Evolutionary conservation across 2,888 invertebrate genomes (phyloP), one percentile per base, ranked within the genome.

Genomic region (Mellilla xanthometata): DNA sequence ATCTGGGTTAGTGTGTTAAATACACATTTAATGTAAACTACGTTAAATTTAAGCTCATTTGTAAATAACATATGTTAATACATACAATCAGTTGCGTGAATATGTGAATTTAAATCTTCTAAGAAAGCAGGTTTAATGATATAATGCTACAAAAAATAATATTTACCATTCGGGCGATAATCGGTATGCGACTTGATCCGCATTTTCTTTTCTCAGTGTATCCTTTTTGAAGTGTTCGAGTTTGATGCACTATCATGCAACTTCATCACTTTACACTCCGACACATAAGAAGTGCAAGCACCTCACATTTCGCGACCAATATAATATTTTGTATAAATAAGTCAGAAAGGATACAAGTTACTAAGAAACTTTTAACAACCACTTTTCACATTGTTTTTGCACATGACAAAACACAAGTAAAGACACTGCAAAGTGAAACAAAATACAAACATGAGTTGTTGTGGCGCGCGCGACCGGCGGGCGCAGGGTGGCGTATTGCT

Each of bases 331-430:
- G 47, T 55, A 58, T 65, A 58, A 40, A 63, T 51, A 64, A 74
- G 74, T 84, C 82, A 83, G 77, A 88, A 88, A 87, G 89, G 87
- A 87, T 85, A 88, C 84, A 83, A 85, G 81, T 74, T 88, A 85
- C 83, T 85, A 57, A 63, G 87, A 86, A 84, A 83, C 76, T 70
- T 63, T 60, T 90, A 90, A 84, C 91, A 91, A 84, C 90, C 90
- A 91, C 91, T 91, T 83, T 88, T 83, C 85, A 88, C 89, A 89
- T 89, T 89, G 87, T 88, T 87, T 87, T 88, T 88, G 86, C 86
- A 81, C 86, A 76, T 73, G 75, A 83, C 89, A 89, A 85, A 83
- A 89, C 84, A 84, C 89, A 89, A 89, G 89, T 82, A 89, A 89
- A 89, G 83, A 80, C 79, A 88, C 89, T 89, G 86, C 59, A 86